Percentiles rank a stretch among this genome's conserved stretches.
Conservation (phyloP, 2,797 vertebrate genomes). For the Epinephelus awoara region DNA sequence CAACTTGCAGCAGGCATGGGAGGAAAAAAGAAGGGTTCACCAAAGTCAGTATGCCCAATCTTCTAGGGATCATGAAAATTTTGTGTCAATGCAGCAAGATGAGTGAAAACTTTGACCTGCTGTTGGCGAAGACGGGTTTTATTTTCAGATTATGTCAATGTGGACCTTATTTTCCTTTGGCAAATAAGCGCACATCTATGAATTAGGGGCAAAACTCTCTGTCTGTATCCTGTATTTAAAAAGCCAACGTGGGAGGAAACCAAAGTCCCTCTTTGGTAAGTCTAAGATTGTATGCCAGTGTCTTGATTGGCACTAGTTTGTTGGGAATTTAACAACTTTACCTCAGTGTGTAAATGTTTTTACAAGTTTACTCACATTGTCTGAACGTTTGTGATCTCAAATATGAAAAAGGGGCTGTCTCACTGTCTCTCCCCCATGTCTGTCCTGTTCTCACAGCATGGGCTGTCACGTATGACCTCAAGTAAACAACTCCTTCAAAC, state of each 20-base stretch:
- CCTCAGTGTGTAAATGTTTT: constrained; percentile 75
- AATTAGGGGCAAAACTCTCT: neutral
- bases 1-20: neutral
- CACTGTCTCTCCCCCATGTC: constrained; percentile 57
- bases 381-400: constrained; percentile 64
- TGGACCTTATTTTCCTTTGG: constrained; percentile 24
- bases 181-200: constrained; percentile 2
- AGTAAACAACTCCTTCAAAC: constrained; percentile 76
- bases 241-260: constrained; percentile 22
- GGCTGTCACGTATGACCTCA: constrained; percentile 63
- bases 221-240: constrained; percentile 34
- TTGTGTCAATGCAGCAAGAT: neutral
- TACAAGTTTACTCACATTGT: constrained; percentile 69
- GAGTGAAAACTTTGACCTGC: constrained; percentile 8
- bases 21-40: neutral
- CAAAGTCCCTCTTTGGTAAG: constrained; percentile 24
- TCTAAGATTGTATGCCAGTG: constrained; percentile 36
- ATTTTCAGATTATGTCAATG: constrained; percentile 15
- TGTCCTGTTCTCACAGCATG: constrained; percentile 44
- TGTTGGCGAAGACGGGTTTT: constrained; percentile 8
- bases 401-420: constrained; percentile 61
- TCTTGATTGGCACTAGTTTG: constrained; percentile 69
- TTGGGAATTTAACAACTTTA: constrained; percentile 63
- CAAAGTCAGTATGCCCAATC: neutral
- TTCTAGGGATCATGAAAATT: neutral